Conservation (phyloP, 2,888 invertebrate genomes). For the Polydrusus pterygomalis region DNA sequence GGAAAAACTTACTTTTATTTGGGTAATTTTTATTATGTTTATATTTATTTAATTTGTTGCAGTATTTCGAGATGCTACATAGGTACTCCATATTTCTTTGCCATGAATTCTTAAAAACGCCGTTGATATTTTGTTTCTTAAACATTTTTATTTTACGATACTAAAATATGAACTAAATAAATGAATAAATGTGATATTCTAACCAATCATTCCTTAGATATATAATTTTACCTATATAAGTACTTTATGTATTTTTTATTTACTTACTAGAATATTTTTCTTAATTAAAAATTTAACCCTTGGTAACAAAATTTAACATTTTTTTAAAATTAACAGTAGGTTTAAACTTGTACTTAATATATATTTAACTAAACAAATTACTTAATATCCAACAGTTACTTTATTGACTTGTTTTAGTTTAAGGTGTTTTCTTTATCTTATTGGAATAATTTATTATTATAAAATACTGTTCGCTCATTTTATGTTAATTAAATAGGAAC, state of each 20-base stretch:
- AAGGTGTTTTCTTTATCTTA: neutral
- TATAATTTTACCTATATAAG: neutral
- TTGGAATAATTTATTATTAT: neutral
- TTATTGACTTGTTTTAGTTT: neutral
- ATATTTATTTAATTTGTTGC: no score
- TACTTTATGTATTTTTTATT: no score
- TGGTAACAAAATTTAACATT: constrained; percentile 2
- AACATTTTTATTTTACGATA: neutral
- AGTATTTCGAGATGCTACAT: no score
- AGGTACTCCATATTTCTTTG: no score
- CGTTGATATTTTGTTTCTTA: neutral
- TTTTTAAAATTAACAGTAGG: neutral
- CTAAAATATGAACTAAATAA: constrained; percentile 20
- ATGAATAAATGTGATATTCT: constrained; percentile 25
- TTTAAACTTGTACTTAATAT: neutral
- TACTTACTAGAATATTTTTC: neutral
- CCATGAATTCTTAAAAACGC: neutral
- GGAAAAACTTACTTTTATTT: no score
- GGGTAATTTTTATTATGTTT: no score
- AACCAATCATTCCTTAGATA: constrained; percentile 1
- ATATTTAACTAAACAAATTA: neutral
- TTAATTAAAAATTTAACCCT: neutral
- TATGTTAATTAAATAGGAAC: neutral
- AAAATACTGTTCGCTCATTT: no score
- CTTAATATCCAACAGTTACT: neutral